These are phyloP conservation scores for Picathartes gymnocephalus DNA, from an alignment of 2,113 vertebrate genomes.

Conservation along the genomic window DNA sequence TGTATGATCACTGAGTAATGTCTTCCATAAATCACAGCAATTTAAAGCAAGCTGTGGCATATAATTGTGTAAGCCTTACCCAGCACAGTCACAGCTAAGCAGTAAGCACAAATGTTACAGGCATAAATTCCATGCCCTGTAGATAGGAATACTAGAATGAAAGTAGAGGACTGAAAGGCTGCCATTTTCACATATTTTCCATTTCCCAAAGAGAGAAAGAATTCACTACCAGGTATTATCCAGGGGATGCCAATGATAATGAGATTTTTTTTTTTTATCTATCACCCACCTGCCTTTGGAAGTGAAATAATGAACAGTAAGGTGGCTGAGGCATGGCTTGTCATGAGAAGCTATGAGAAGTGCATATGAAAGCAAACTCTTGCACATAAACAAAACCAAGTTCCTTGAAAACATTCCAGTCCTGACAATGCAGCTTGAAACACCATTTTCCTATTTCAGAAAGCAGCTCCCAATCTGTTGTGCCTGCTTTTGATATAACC, in stretches of 20 bases:
- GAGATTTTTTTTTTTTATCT: not conserved
- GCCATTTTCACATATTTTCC: not conserved
- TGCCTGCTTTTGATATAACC: not conserved
- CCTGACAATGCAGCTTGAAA: not conserved
- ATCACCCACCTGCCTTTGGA: not conserved
- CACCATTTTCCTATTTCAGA: not conserved
- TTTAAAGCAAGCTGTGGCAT: not conserved
- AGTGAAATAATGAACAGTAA: not conserved
- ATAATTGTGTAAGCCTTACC: not conserved
- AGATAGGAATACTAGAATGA: not conserved
- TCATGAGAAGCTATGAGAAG: not conserved
- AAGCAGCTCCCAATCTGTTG: not conserved
- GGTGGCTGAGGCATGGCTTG: not conserved
- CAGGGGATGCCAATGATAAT: not conserved
- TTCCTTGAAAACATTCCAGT: not conserved
- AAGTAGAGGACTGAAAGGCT: not conserved
- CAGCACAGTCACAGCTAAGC: constrained; percentile 17
- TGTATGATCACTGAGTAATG: not conserved
- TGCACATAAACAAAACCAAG: not conserved
- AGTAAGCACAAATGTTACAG: not conserved
- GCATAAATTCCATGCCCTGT: not conserved
- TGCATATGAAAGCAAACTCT: not conserved
- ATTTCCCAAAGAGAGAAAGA: not conserved
- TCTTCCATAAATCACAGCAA: constrained; percentile 10
- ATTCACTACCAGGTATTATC: not conserved